Evolutionary conservation across 2,888 invertebrate species (phyloP), one percentile per base, ranked within the genome.

Genomic region (Ophion slaviceki): DNA sequence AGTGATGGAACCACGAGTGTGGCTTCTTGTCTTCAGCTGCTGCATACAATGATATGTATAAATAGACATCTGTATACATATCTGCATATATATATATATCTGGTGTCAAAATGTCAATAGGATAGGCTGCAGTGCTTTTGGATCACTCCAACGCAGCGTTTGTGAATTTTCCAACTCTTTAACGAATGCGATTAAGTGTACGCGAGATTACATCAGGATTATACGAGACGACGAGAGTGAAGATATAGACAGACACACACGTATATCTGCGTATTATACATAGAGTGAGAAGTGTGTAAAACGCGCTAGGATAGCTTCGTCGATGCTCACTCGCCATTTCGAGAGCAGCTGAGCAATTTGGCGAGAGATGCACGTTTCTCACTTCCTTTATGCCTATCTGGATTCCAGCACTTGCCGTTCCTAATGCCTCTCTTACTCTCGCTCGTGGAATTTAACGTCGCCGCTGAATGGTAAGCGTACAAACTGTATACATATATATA

Each of bases 121-220:
- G 76, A 59, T 61, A 68, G 75, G 59, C 72, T 79, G 85, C 81
- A 75, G 79, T 82, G 85, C 79, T 82, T 77, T 77, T 57, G 57
- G 53, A 20, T 68, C 84, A 72, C 62, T 82, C 77, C 68, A 80
- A 74, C 79, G 17, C 53, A 40, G 53, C 67, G 40, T 57, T 76
- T 17, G 70, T 66, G 85, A 66, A 82, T 82, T 82, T 64, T 76
- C 62, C 53, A 71, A 75, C 61, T 80, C 36, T 74, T 72, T 72
- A 59, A 68, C 80, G 77, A 86, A 80, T 83, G 74, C 80, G 74
- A 80, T 83, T 86, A 83, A 86, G 80, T 82, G 77, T 83, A 77
- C 80, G 77, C 17, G 80, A 74, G 83, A 86, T 86, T 86, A 83
- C 77, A 75, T 81, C 67, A 80, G 79, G 86, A 83, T 86, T 86